phyloP scores from a whole-genome alignment of 2,797 vertebrate species.

The Coracias cyanogaster region DNA sequence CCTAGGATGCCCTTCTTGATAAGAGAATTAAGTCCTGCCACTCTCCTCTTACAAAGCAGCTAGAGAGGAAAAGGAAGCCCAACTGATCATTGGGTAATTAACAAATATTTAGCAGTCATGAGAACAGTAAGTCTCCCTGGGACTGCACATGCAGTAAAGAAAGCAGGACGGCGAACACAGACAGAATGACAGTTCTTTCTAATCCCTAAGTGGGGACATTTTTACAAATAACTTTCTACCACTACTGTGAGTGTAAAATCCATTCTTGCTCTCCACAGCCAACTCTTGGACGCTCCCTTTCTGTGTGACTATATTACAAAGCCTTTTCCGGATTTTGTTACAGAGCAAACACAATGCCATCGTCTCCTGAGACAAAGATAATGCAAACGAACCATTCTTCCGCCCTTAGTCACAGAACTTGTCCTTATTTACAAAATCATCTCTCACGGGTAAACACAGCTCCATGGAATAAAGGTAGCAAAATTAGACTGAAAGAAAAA shows the following conservation, averaged over 20 bases:
- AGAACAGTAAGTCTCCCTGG: not conserved
- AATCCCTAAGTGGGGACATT: not conserved
- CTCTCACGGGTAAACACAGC: not conserved
- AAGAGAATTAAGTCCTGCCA: conserved; percentile 38
- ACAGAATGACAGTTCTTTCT: not conserved
- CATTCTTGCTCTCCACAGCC: not conserved
- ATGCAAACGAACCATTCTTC: not conserved
- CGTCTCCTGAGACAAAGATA: conserved; percentile 24
- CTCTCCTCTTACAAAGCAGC: conserved; percentile 6
- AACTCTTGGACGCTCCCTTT: not conserved
- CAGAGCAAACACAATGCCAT: conserved; percentile 36
- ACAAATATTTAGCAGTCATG: not conserved
- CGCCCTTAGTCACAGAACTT: not conserved
- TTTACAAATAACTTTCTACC: not conserved
- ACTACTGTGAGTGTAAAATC: not conserved
- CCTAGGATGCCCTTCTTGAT: not conserved
- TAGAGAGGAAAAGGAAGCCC: conserved; percentile 18
- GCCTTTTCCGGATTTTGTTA: conserved; percentile 26
- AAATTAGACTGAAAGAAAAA: not conserved
- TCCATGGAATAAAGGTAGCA: not conserved
- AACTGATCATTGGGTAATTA: not conserved
- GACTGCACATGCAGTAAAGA: not conserved
- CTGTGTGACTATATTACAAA: not conserved
- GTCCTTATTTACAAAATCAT: conserved; percentile 14
- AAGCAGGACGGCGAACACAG: not conserved